A percentile compares a stretch with the other conserved stretches of the same genome.
Conservation (phyloP, 2,888 invertebrate genomes). For the Baccha elongata region DNA sequence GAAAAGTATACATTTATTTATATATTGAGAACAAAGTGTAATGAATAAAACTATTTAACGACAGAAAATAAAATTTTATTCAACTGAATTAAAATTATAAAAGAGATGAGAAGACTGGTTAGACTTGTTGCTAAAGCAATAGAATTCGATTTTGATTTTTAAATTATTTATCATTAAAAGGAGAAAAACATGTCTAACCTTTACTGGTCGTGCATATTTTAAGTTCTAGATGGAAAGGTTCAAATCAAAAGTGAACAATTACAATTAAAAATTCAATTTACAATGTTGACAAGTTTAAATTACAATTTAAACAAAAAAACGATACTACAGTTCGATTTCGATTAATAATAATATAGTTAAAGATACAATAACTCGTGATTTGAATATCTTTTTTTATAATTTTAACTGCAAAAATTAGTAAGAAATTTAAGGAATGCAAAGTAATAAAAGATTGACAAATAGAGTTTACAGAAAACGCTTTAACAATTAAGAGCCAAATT, state of each 20-base stretch:
- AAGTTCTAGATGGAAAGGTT: neutral
- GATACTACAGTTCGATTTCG: neutral
- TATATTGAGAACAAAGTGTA: slow-evolving; percentile 33
- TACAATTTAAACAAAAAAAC: neutral
- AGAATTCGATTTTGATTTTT: slow-evolving; percentile 22
- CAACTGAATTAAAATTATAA: slow-evolving; percentile 44
- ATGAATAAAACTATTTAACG: slow-evolving; percentile 65
- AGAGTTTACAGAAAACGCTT: too few relatives aligned
- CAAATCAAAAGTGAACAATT: slow-evolving; percentile 5
- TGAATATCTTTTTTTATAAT: too few relatives aligned
- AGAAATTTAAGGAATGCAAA: too few relatives aligned
- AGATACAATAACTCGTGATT: neutral
- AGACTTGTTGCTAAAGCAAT: slow-evolving; percentile 33
- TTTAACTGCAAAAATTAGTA: too few relatives aligned
- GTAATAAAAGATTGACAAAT: too few relatives aligned
- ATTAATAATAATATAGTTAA: neutral
- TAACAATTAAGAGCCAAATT: too few relatives aligned
- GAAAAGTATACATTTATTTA: slow-evolving; percentile 34
- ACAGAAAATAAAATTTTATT: slow-evolving; percentile 56
- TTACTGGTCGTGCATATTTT: neutral
- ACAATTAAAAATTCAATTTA: slow-evolving; percentile 16
- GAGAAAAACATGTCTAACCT: neutral
- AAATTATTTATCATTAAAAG: slow-evolving; percentile 12
- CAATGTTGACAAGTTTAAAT: slow-evolving; percentile 11
- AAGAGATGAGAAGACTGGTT: slow-evolving; percentile 19